Evolutionary conservation across 1,140 invertebrate species (phyloP).

Genomic region (Listronotus bonariensis): DNA sequence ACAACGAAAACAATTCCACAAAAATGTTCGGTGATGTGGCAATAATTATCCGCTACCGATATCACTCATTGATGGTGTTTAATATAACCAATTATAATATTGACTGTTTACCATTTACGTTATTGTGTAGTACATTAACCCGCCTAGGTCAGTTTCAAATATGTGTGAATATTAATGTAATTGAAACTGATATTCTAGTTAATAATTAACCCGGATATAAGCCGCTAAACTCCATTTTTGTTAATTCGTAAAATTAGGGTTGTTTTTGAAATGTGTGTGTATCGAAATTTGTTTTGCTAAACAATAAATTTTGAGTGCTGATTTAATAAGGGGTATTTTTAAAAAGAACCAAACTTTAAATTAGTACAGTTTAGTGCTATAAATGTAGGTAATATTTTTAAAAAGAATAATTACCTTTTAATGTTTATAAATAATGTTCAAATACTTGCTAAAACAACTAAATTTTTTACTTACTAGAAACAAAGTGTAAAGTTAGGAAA

Average conservation of each 20-base stretch:
- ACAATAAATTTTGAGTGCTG: too few relatives aligned
- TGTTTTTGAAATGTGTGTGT: background rate
- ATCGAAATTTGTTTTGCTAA: too few relatives aligned
- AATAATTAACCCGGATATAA: constrained; percentile 23
- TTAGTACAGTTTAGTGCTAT: too few relatives aligned
- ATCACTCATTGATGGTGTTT: constrained; percentile 19
- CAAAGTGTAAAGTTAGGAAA: too few relatives aligned
- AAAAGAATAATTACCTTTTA: too few relatives aligned
- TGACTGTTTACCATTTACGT: constrained; percentile 25
- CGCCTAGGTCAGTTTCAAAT: constrained; percentile 52
- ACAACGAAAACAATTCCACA: background rate
- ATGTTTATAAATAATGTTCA: too few relatives aligned
- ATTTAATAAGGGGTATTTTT: too few relatives aligned
- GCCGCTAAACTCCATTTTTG: constrained; percentile 17
- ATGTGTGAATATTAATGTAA: constrained; percentile 54
- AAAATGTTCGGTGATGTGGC: constrained; percentile 4
- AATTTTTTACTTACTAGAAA: too few relatives aligned
- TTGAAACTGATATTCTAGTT: constrained; percentile 48
- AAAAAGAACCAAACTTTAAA: too few relatives aligned
- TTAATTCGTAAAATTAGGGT: background rate
- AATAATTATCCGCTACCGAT: constrained; percentile 15
- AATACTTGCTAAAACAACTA: too few relatives aligned
- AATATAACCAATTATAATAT: constrained; percentile 25
- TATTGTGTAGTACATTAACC: constrained; percentile 17
- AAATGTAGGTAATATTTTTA: too few relatives aligned